These are phyloP conservation scores for Todus mexicanus DNA, from an alignment of 2,797 vertebrate genomes.

Conservation along the genomic window DNA sequence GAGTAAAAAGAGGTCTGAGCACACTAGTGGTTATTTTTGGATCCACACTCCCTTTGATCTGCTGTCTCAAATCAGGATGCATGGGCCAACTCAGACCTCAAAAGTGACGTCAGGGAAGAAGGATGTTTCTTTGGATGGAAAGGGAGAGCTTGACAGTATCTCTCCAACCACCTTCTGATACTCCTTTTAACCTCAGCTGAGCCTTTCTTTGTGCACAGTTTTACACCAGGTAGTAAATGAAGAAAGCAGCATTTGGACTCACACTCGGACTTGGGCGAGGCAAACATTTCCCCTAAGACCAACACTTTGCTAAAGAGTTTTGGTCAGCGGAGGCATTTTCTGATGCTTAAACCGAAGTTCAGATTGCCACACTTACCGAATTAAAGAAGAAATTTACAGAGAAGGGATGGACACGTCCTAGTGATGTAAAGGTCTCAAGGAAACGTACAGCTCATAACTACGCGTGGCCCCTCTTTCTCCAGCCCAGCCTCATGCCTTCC, in stretches of 20 bases:
- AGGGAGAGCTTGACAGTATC: not conserved
- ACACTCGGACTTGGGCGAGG: not conserved
- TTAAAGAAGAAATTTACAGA: not conserved
- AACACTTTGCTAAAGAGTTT: not conserved
- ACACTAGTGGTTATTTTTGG: not conserved
- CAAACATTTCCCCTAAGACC: not conserved
- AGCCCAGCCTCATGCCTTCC: not conserved
- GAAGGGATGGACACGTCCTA: not conserved
- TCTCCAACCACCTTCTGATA: not conserved
- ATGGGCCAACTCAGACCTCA: not conserved
- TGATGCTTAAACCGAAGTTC: not conserved
- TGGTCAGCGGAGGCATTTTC: not conserved
- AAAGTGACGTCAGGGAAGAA: not conserved
- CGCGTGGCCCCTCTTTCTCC: not conserved
- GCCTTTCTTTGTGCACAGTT: not conserved
- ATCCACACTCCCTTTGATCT: not conserved
- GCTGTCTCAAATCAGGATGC: not conserved
- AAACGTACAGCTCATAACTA: not conserved
- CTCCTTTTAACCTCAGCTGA: not conserved
- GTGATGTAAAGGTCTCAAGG: not conserved
- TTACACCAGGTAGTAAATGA: not conserved
- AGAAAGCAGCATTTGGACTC: not conserved
- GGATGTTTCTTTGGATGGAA: not conserved
- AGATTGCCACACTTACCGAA: not conserved
- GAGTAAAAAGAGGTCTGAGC: not conserved